Conservation (phyloP, 2,113 vertebrate species). For the Felis chaus region DNA sequence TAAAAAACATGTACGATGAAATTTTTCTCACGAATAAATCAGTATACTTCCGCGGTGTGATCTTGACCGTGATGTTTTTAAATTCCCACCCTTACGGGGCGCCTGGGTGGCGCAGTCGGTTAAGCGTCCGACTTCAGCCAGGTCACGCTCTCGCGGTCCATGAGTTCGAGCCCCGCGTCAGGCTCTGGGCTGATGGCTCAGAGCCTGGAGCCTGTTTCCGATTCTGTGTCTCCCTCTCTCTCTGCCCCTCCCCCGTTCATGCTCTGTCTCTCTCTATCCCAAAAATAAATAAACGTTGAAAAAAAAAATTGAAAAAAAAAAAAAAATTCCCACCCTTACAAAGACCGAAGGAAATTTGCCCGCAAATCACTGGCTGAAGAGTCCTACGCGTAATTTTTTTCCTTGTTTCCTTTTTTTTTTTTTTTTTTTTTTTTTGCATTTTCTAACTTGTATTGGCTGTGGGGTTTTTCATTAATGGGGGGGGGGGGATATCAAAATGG, state of each 20-base stretch:
- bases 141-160: too few relatives aligned
- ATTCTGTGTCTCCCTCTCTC: too few relatives aligned
- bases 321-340: background rate
- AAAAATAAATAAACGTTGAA: too few relatives aligned
- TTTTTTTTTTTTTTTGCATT: too few relatives aligned
- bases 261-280: too few relatives aligned
- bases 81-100: background rate
- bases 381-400: background rate
- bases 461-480: background rate
- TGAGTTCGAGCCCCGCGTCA: too few relatives aligned
- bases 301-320: too few relatives aligned
- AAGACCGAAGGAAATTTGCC: background rate
- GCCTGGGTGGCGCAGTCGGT: too few relatives aligned
- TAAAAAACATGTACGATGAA: background rate
- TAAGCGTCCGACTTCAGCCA: too few relatives aligned
- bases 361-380: background rate
- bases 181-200: too few relatives aligned
- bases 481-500: background rate
- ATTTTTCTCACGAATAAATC: background rate
- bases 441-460: background rate
- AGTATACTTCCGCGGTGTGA: background rate
- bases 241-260: too few relatives aligned
- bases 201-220: too few relatives aligned
- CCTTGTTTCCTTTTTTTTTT: background rate
- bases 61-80: background rate